These are phyloP conservation scores for Pampus argenteus DNA, from an alignment of 2,797 vertebrate genomes.

Conservation along the genomic window DNA sequence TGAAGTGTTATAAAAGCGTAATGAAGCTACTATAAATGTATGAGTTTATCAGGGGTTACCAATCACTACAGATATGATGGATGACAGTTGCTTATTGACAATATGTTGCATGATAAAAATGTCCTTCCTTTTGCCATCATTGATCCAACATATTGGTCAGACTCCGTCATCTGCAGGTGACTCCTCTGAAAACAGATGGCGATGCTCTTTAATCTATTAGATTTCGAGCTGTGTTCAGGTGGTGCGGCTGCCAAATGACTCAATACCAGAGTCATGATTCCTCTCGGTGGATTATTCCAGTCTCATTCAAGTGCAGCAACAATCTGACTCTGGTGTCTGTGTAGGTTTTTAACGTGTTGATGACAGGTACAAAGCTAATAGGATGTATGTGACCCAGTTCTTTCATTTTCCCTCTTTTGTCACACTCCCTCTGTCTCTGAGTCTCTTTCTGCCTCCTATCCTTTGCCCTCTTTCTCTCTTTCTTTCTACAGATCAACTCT, in stretches of 20 bases:
- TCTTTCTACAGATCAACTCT: constrained; percentile 4
- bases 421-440: constrained; percentile 13
- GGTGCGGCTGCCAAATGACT: constrained; percentile 3
- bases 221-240: background rate
- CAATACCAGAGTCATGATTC: background rate
- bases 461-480: constrained; percentile 17
- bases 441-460: constrained; percentile 22
- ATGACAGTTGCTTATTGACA: background rate
- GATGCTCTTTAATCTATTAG: constrained; percentile 11
- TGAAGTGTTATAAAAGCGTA: constrained; percentile 32
- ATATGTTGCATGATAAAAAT: background rate
- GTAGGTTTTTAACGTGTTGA: constrained; percentile 47
- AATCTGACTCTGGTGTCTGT: constrained; percentile 5
- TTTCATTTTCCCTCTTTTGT: constrained; percentile 56
- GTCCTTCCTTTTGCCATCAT: background rate
- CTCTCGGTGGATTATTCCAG: constrained; percentile 23
- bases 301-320: constrained; percentile 20
- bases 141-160: constrained; percentile 2
- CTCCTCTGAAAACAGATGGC: constrained; percentile 9
- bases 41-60: constrained; percentile 4
- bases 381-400: constrained; percentile 70
- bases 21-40: constrained; percentile 28
- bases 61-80: background rate
- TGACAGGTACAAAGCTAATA: constrained; percentile 47
- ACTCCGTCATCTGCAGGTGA: constrained; percentile 8